A percentile compares a stretch with the other conserved stretches of the same genome.
Conservation (phyloP, 1,140 invertebrate species). For the Lasaia peninsularis region DNA sequence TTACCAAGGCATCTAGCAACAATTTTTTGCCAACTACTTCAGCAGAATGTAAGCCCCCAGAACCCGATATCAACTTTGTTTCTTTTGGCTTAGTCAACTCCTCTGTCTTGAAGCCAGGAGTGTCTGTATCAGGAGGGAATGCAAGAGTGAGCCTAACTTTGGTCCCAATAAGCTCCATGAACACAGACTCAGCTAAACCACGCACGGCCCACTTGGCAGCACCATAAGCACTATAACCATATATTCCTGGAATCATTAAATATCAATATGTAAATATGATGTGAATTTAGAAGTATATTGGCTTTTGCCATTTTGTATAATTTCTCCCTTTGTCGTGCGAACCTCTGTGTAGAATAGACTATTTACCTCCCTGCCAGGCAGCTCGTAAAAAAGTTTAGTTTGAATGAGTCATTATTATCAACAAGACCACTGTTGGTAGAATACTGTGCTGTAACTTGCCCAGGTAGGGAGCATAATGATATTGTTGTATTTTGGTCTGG, state of each 20-base stretch:
- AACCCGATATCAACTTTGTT: conserved; percentile 91
- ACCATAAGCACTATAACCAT: conserved; percentile 94
- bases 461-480: no score
- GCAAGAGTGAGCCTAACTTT: conserved; percentile 91
- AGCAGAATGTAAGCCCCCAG: conserved; percentile 86
- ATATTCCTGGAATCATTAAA: conserved; percentile 79
- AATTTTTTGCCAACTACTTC: conserved; percentile 89
- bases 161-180: conserved; percentile 93
- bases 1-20: conserved; percentile 89
- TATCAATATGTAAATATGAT: background rate
- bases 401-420: no score
- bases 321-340: no score
- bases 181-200: conserved; percentile 94
- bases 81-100: conserved; percentile 91
- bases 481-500: no score
- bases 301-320: no score
- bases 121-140: conserved; percentile 98
- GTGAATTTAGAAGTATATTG: no score
- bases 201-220: conserved; percentile 96
- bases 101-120: conserved; percentile 94
- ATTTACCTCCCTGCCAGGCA: no score
- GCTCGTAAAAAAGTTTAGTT: no score
- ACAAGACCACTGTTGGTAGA: no score
- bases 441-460: no score
- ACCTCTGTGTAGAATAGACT: no score